Conservation (phyloP, 2,888 invertebrate genomes). For the Papilio elwesi region DNA sequence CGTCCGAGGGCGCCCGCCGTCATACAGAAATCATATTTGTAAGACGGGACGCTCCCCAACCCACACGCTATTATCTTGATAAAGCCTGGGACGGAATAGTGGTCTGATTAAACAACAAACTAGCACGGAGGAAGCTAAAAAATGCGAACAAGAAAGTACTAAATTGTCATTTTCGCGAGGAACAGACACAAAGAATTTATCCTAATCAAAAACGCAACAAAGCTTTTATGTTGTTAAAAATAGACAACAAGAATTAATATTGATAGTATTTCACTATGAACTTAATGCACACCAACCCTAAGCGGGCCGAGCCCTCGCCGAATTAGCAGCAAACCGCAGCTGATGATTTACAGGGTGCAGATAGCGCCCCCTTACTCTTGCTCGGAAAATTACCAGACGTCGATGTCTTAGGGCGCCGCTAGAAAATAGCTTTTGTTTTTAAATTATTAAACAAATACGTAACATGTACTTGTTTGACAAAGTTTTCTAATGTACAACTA, state of each 20-base stretch:
- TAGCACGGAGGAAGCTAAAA: neutral
- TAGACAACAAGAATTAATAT: no score
- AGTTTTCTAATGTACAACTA: no score
- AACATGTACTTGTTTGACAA: no score
- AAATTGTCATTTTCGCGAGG: no score
- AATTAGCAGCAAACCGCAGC: slow-evolving; percentile 57
- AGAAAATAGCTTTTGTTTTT: neutral
- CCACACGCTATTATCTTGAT: slow-evolving; percentile 23
- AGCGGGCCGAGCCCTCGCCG: slow-evolving; percentile 46
- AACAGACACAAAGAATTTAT: no score
- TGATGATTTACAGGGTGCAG: slow-evolving; percentile 21
- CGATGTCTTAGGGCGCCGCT: slow-evolving; percentile 2
- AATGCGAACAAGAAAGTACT: no score
- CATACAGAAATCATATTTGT: slow-evolving; percentile 56
- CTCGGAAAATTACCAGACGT: slow-evolving; percentile 4
- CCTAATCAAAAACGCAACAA: no score
- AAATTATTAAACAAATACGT: no score
- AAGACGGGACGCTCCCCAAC: slow-evolving; percentile 49
- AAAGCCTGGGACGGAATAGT: neutral
- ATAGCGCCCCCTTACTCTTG: slow-evolving; percentile 19
- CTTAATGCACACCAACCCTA: neutral
- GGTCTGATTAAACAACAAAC: neutral
- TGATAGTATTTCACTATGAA: no score
- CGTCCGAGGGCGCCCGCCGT: slow-evolving; percentile 42
- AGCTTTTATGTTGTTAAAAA: no score